phyloP scores from a whole-genome alignment of 2,888 invertebrate species.

The Pecten maximus region DNA sequence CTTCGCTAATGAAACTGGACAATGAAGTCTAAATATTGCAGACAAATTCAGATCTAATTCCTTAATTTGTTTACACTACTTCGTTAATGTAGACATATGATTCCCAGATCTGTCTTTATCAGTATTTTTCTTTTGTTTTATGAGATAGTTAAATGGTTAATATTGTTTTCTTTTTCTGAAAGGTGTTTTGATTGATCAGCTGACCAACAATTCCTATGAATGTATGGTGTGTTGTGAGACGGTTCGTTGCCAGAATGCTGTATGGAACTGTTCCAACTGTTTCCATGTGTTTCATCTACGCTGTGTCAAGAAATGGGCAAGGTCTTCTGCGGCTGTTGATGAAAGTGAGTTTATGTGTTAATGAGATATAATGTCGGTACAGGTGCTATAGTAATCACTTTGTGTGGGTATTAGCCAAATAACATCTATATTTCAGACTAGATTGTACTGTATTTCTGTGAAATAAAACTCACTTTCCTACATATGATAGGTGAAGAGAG shows the following conservation, averaged over 20 bases:
- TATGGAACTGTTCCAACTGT: conserved; percentile 96
- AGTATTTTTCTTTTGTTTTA: neutral
- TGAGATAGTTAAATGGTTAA: neutral
- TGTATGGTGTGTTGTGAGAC: conserved; percentile 97
- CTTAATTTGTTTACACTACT: no score
- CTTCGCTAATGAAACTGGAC: no score
- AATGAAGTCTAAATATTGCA: no score
- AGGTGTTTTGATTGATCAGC: conserved; percentile 88
- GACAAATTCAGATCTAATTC: no score
- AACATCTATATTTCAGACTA: no score
- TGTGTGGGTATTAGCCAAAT: no score
- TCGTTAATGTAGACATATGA: no score
- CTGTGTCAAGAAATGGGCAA: conserved; percentile 95
- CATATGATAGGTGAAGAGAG: conserved; percentile 77
- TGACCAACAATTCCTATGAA: conserved; percentile 92
- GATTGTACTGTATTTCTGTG: no score
- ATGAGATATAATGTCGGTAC: no score
- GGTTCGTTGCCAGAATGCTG: conserved; percentile 90
- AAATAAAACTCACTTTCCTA: neutral
- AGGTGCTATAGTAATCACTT: no score
- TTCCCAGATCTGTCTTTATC: no score
- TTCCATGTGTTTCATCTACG: conserved; percentile 95
- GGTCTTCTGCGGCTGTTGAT: conserved; percentile 72
- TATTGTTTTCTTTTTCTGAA: no score
- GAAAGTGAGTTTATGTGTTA: conserved; percentile 57